Conservation (phyloP, 2,113 vertebrate genomes). For the Microtus montanus region DNA sequence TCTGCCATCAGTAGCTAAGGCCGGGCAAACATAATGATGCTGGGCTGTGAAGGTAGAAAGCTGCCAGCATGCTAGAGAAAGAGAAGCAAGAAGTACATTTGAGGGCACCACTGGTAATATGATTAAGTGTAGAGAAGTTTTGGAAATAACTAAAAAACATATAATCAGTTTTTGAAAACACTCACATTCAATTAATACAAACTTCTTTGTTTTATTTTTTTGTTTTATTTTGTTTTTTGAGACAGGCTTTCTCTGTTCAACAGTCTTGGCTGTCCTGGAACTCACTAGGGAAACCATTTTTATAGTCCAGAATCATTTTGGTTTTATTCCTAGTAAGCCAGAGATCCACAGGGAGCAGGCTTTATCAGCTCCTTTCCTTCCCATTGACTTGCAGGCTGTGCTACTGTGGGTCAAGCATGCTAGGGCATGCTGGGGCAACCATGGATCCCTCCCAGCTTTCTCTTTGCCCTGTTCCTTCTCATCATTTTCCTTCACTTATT, state of each 20-base stretch:
- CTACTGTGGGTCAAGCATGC: background rate
- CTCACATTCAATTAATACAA: background rate
- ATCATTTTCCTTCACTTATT: background rate
- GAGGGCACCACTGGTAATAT: background rate
- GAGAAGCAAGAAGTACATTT: background rate
- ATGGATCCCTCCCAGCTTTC: background rate
- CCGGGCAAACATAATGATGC: background rate
- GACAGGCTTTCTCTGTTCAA: background rate
- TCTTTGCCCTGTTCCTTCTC: background rate
- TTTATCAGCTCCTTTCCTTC: background rate
- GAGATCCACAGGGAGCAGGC: background rate
- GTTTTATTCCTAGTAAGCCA: background rate
- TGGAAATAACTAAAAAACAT: background rate
- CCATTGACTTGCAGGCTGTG: background rate
- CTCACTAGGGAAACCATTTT: background rate
- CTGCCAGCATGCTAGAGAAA: background rate
- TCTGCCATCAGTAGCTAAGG: background rate
- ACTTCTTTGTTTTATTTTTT: background rate
- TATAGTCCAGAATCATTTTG: background rate
- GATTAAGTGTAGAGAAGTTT: background rate
- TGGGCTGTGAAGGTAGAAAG: background rate
- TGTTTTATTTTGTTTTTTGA: background rate
- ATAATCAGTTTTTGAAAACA: background rate
- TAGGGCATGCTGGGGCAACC: background rate
- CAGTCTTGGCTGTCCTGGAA: no score